These are phyloP conservation scores for Penaeus monodon DNA, from an alignment of 2,888 invertebrate species.

Conservation along the genomic window DNA sequence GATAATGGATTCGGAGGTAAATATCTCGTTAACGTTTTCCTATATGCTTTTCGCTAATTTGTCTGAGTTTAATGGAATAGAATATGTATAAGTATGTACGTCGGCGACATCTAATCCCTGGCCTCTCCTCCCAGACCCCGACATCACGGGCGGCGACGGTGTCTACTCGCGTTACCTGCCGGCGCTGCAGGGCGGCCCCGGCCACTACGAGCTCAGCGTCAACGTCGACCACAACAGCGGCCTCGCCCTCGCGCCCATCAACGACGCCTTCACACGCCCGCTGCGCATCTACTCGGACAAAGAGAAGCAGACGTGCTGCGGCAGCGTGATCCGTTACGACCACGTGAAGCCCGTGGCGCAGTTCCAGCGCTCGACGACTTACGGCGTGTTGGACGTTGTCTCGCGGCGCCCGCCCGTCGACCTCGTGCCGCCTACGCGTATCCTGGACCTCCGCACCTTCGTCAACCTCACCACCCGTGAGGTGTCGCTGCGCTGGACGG, in stretches of 20 bases:
- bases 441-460: conserved; percentile 74
- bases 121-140: conserved; percentile 73
- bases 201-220: conserved; percentile 64
- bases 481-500: conserved; percentile 75
- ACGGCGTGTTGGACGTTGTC: conserved; percentile 59
- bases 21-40: conserved; percentile 23
- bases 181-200: conserved; percentile 50
- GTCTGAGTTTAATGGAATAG: not conserved
- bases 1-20: conserved; percentile 75
- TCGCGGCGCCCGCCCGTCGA: conserved; percentile 39
- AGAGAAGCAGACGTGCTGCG: conserved; percentile 67
- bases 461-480: conserved; percentile 72
- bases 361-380: conserved; percentile 53
- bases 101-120: not conserved
- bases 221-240: conserved; percentile 60
- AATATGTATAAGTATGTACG: not conserved
- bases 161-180: conserved; percentile 77
- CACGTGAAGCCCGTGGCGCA: conserved; percentile 57
- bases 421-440: conserved; percentile 71
- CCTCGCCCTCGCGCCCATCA: conserved; percentile 54
- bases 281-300: conserved; percentile 52
- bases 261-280: conserved; percentile 50
- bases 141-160: conserved; percentile 77
- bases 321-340: conserved; percentile 59
- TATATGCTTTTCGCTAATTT: not conserved